A percentile compares a stretch with the other conserved stretches of the same genome.
Conservation (phyloP, 2,113 vertebrate genomes). For the Chitala chitala region DNA sequence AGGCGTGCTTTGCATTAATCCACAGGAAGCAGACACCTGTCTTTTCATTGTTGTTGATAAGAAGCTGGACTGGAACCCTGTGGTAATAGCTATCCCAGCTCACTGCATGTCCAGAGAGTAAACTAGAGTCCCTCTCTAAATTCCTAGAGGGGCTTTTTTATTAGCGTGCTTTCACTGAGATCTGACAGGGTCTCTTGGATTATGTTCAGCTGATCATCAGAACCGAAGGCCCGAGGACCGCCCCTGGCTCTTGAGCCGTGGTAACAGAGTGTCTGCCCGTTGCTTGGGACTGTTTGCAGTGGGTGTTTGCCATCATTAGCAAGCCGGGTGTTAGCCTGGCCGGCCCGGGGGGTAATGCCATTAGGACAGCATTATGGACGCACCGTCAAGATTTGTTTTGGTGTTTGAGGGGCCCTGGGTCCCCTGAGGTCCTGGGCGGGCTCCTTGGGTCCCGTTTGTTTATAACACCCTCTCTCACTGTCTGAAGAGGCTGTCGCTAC, state of each 20-base stretch:
- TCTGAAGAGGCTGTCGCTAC: slow-evolving; percentile 73
- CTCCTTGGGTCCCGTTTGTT: slow-evolving; percentile 80
- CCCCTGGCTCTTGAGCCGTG: neutral
- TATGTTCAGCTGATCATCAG: neutral
- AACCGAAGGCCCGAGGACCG: neutral
- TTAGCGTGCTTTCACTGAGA: slow-evolving; percentile 1
- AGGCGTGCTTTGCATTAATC: neutral
- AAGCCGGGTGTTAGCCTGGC: slow-evolving; percentile 48
- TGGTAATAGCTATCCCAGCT: neutral
- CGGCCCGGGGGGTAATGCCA: slow-evolving; percentile 58
- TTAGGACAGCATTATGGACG: slow-evolving; percentile 62
- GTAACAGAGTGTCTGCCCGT: slow-evolving; percentile 4
- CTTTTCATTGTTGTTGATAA: neutral
- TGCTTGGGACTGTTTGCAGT: slow-evolving; percentile 24
- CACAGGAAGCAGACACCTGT: neutral
- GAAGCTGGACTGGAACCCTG: neutral
- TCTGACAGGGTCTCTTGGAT: neutral
- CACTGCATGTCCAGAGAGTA: neutral
- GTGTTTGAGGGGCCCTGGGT: slow-evolving; percentile 53
- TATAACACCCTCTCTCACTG: slow-evolving; percentile 68
- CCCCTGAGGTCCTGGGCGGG: slow-evolving; percentile 56
- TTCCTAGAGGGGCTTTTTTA: neutral
- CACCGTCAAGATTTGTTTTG: slow-evolving; percentile 69
- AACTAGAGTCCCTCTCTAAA: too few species aligned
- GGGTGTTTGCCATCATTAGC: slow-evolving; percentile 58